A percentile compares a stretch with the other conserved stretches of the same genome.
Conservation (phyloP, 1,140 invertebrate species). For the Samia ricini region DNA sequence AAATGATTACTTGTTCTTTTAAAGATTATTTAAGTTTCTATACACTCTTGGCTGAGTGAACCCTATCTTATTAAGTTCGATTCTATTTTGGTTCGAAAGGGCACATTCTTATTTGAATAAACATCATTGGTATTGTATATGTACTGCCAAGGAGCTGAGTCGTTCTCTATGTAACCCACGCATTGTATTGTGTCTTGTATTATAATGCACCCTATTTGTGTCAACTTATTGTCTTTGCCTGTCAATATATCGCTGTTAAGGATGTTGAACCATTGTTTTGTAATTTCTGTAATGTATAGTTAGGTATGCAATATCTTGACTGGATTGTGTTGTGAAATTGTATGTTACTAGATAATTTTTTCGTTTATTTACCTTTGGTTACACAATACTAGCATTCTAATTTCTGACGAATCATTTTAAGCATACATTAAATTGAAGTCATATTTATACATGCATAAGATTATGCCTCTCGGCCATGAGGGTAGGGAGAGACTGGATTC, state of each 20-base stretch:
- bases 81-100: neutral
- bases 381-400: no score
- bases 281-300: conserved; percentile 1
- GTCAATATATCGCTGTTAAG: conserved; percentile 32
- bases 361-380: neutral
- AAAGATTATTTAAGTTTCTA: neutral
- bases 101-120: neutral
- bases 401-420: no score
- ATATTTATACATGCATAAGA: no score
- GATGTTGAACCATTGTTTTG: conserved; percentile 20
- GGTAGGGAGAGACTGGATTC: no score
- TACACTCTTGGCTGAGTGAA: neutral
- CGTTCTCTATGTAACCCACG: conserved; percentile 23
- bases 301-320: neutral
- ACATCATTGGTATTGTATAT: conserved; percentile 1
- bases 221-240: conserved; percentile 36
- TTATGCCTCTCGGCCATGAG: no score
- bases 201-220: conserved; percentile 40
- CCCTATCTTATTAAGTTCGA: neutral
- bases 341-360: neutral
- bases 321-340: neutral
- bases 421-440: no score
- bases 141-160: neutral
- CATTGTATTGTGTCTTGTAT: conserved; percentile 25
- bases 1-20: no score